phyloP scores from a whole-genome alignment of 2,888 invertebrate species.

The Microctonus aethiopoides region DNA sequence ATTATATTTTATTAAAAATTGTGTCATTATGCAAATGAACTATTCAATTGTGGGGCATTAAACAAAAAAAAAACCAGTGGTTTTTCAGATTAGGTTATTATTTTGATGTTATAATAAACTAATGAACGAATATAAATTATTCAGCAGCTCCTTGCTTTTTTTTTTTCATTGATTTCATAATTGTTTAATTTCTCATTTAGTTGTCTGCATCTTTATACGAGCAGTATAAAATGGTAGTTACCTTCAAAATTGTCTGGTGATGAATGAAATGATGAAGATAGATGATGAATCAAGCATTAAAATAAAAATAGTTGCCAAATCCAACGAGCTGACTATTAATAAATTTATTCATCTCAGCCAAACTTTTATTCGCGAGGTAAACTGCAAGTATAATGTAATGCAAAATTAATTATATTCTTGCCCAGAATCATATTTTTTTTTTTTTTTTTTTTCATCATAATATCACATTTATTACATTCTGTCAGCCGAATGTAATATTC shows the following conservation, averaged over 20 bases:
- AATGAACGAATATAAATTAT: too few species aligned
- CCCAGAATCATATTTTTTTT: background rate
- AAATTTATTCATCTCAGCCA: background rate
- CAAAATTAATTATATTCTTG: background rate
- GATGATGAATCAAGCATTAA: background rate
- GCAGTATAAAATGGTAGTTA: background rate
- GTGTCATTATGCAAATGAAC: background rate
- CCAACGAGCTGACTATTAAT: background rate
- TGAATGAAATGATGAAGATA: constrained; percentile 2
- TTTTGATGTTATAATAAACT: background rate
- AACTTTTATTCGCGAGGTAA: background rate
- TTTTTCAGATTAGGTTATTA: background rate
- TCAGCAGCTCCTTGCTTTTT: background rate
- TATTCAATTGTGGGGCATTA: background rate
- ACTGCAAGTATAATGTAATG: background rate
- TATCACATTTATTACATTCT: background rate
- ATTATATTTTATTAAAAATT: background rate
- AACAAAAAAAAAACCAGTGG: background rate
- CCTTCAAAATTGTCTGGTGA: background rate
- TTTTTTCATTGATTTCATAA: too few species aligned
- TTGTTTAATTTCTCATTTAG: too few species aligned
- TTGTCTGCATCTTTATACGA: too few species aligned
- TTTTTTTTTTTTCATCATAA: background rate
- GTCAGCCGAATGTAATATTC: background rate
- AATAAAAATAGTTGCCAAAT: background rate